Conservation (phyloP, 1,140 invertebrate species). For the Nilaparvata lugens region DNA sequence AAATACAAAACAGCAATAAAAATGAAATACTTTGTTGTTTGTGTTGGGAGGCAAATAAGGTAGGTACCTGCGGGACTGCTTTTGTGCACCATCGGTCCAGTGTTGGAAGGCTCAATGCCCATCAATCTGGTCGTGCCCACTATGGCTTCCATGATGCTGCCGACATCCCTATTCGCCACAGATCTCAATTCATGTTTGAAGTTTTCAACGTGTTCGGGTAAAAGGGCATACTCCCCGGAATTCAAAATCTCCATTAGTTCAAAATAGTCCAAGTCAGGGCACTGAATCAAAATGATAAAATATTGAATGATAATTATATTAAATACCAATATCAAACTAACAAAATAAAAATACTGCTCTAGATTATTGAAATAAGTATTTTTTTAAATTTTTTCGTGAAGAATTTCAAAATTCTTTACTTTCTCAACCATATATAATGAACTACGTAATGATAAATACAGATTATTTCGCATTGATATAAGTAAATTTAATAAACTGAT, state of each 20-base stretch:
- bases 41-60: too few species aligned
- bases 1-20: too few species aligned
- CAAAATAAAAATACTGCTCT: background rate
- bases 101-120: slow-evolving; percentile 19
- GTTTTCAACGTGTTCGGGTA: slow-evolving; percentile 38
- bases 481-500: background rate
- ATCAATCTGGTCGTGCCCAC: slow-evolving; percentile 37
- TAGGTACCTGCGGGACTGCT: slow-evolving; percentile 39
- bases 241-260: slow-evolving; percentile 45
- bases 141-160: slow-evolving; percentile 51
- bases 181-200: slow-evolving; percentile 44
- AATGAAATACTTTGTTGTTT: too few species aligned
- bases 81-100: slow-evolving; percentile 32
- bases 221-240: slow-evolving; percentile 43
- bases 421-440: background rate
- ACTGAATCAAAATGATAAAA: slow-evolving; percentile 32
- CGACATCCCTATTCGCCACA: slow-evolving; percentile 44
- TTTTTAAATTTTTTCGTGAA: background rate
- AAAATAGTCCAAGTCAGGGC: slow-evolving; percentile 51
- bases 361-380: background rate
- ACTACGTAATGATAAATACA: background rate
- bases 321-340: background rate
- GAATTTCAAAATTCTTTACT: background rate
- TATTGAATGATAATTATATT: background rate
- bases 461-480: background rate